Conservation (phyloP, 1,140 invertebrate genomes). For the Drosophila paulistorum region DNA sequence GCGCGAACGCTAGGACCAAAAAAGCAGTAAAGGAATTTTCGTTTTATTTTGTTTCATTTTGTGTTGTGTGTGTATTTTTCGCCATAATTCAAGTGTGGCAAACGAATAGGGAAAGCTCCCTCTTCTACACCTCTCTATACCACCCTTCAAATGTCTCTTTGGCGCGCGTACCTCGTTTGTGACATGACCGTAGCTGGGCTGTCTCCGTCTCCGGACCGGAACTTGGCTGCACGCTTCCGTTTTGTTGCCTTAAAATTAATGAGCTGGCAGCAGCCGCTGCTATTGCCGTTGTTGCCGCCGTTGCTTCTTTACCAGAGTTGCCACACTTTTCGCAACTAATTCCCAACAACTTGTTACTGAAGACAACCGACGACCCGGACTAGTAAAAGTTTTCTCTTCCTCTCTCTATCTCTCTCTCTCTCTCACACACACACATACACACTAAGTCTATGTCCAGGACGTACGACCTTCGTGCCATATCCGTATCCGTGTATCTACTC, state of each 20-base stretch:
- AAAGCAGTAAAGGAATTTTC: conserved; percentile 53
- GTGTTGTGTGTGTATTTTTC: conserved; percentile 17
- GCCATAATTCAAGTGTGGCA: conserved; percentile 74
- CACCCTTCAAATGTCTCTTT: neutral
- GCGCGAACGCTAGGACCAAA: conserved; percentile 38
- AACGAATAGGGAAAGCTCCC: conserved; percentile 36
- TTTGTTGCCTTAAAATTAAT: conserved; percentile 78
- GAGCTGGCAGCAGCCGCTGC: conserved; percentile 51
- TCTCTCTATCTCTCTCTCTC: neutral
- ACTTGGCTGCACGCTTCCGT: conserved; percentile 77
- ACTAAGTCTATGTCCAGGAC: conserved; percentile 24
- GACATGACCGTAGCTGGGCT: conserved; percentile 56
- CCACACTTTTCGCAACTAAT: conserved; percentile 80
- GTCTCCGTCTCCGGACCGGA: conserved; percentile 71
- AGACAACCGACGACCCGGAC: neutral
- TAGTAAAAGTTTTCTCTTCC: conserved; percentile 64
- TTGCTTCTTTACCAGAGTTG: conserved; percentile 43
- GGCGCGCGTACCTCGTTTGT: conserved; percentile 29
- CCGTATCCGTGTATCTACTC: conserved; percentile 63
- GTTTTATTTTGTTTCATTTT: conserved; percentile 6
- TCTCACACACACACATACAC: no score
- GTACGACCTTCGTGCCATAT: conserved; percentile 72
- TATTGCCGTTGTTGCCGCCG: neutral
- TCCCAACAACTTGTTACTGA: conserved; percentile 75
- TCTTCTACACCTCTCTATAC: no score